A percentile compares a stretch with the other conserved stretches of the same genome.
Evolutionary conservation across 2,888 invertebrate species (phyloP).

Genomic region (Drosophila bunnanda): DNA sequence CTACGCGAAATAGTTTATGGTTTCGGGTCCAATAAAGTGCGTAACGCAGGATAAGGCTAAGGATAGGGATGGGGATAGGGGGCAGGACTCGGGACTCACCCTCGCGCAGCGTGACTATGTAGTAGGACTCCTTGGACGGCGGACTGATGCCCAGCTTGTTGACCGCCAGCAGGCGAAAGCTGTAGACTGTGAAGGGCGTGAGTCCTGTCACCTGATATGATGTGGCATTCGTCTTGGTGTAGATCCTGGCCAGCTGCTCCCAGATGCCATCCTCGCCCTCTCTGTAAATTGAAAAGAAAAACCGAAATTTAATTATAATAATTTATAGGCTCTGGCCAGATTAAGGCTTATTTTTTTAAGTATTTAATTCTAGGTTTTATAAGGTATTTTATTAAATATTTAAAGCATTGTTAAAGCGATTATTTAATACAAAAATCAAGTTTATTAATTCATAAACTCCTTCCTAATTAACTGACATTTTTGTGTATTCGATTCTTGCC

Average conservation of each 20-base stretch:
- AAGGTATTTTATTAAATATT: too few relatives aligned
- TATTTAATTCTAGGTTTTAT: neutral
- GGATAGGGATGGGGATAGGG: neutral
- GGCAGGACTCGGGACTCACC: conserved; percentile 85
- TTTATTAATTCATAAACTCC: neutral
- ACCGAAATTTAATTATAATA: too few relatives aligned
- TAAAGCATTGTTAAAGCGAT: accelerated
- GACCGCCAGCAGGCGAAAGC: conserved; percentile 89
- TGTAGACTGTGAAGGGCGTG: conserved; percentile 91
- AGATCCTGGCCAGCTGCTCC: conserved; percentile 87
- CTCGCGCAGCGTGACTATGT: conserved; percentile 90
- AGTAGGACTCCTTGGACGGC: conserved; percentile 89
- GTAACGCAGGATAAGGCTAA: neutral
- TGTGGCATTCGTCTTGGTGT: conserved; percentile 88
- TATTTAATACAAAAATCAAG: neutral
- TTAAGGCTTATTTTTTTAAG: neutral
- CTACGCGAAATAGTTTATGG: conserved; percentile 48
- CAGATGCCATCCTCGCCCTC: conserved; percentile 89
- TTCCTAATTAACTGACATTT: neutral
- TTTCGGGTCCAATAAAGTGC: conserved; percentile 51
- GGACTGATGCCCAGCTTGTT: conserved; percentile 89
- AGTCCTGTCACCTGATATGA: conserved; percentile 88
- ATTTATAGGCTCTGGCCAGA: too few relatives aligned
- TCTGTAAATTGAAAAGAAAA: too few relatives aligned
- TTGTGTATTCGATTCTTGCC: neutral